Conservation (phyloP, 2,888 invertebrate genomes). For the Drosophila pegasa region DNA sequence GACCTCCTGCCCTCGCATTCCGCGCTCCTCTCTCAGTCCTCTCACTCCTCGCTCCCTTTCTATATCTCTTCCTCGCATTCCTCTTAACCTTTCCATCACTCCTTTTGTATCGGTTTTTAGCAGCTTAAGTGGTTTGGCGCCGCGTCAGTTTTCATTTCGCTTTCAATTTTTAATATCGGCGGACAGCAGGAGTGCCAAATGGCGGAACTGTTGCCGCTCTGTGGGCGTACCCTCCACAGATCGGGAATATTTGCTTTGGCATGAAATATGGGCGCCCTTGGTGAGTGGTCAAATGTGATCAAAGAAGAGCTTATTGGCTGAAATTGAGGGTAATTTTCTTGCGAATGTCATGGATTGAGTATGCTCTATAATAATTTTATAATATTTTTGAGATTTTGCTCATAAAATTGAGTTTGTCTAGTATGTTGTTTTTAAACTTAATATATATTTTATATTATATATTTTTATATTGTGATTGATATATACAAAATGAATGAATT, state of each 20-base stretch:
- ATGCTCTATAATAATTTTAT: no score
- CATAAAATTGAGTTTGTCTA: no score
- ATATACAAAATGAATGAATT: no score
- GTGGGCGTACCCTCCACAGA: neutral
- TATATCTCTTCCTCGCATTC: neutral
- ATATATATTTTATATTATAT: no score
- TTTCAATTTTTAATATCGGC: slow-evolving; percentile 68
- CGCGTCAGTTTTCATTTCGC: slow-evolving; percentile 69
- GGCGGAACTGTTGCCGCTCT: slow-evolving; percentile 19
- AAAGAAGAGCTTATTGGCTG: neutral
- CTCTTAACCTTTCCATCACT: slow-evolving; percentile 13
- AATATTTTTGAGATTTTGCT: no score
- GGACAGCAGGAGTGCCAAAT: slow-evolving; percentile 50
- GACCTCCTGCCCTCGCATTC: slow-evolving; percentile 20
- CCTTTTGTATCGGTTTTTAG: slow-evolving; percentile 66
- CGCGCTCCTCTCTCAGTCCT: neutral
- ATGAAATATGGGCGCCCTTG: neutral
- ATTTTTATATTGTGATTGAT: no score
- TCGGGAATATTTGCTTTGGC: neutral
- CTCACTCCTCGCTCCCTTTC: neutral
- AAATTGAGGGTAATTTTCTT: no score
- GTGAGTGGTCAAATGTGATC: neutral
- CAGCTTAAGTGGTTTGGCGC: slow-evolving; percentile 77
- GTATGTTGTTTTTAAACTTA: no score
- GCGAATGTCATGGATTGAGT: no score